Base-by-base conservation (phyloP, 2,888 invertebrate species). In the Allophyes oxyacanthae region DNA sequence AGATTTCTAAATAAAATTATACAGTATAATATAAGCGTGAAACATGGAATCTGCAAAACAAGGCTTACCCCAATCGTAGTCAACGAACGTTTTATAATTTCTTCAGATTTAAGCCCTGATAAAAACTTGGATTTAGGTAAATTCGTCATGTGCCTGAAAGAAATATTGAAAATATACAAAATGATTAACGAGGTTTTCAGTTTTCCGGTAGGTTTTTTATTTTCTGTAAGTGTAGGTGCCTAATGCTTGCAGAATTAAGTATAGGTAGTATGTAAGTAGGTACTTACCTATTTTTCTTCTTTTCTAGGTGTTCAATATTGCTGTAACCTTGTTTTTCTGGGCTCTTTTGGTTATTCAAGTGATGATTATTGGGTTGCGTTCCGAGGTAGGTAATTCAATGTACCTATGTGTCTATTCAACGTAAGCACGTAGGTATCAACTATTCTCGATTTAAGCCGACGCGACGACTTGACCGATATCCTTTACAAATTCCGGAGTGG, bases 231-330 rank as follows among this genome's bases (percentile, higher is more conserved):
- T 43, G 20, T 0, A 5, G 3, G 25, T 33, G 6, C 7, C 0
- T 14, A 11, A 9, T n/a, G n/a, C n/a, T n/a, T n/a, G n/a, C n/a
- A n/a, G n/a, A n/a, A n/a, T n/a, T n/a, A n/a, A n/a, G n/a, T n/a
- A n/a, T n/a, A n/a, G n/a, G n/a, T n/a, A n/a, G n/a, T n/a, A n/a
- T n/a, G n/a, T n/a, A n/a, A n/a, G n/a, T n/a, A n/a, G n/a, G n/a
- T n/a, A n/a, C 9, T 15, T 11, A 38, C n/a, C 5, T 0, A 6
- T n/a, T 15, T 1, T 49, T 11, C 13, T 40, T 40, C n/a, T 11
- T 76, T 80, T 63, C 1, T 62, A 85, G 85, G 64, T 84, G 1
- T 61, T 85, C 6, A 79, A 69, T 28, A 43, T 80, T 32, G 60
- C 74, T 6, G 42, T 71, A 0, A 75, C 72, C 2, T 40, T 68